Evolutionary conservation across 2,113 vertebrate genomes (phyloP), one percentile per base, ranked within the genome.

Genomic region (Seriola quinqueradiata): DNA sequence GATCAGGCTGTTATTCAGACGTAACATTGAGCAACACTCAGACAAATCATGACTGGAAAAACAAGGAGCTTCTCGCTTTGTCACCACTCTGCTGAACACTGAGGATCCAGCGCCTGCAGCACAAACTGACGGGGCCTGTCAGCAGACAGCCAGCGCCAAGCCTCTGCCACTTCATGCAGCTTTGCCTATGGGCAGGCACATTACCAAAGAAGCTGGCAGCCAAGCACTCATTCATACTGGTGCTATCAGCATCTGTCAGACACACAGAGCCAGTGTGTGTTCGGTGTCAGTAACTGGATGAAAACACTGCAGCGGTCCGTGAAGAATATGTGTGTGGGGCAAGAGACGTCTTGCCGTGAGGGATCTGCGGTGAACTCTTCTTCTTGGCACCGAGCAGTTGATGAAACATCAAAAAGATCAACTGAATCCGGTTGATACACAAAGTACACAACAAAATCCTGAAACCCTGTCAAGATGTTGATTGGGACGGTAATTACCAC

Each of bases 321-420:
- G 60, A 71, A 69, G 14, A 7, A 34, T 36, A 46, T 81, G 23
- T 57, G 11, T 75, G 61, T 71, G 61, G 76, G 79, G 73, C 87
- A 63, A 85, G 87, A 90, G 74, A 77, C 64, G 55, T 90, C 84
- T 90, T 93, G 90, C 87, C 79, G 16, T 48, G 57, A 67, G 48
- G 75, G 54, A 81, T 75, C 67, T 70, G 67, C 81, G 77, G 69
- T 81, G 70, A 90, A 92, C 72, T 71, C 44, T 42, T 73, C 77
- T 79, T 82, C 32, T 81, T 44, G 4, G 23, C 8, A 34, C 23
- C 17, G 40, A 12, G 17, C 8, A 34, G 2, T 23, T 8, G 8
- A 48, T 50, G 10, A 70, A 28, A 63, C 23, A 42, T 25, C 32
- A 21, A 6, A 44, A 44, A 25, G 11, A 44, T 21, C 28, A 44